These are phyloP conservation scores for Trichonephila inaurata DNA, from an alignment of 1,140 invertebrate genomes.

Conservation along the genomic window DNA sequence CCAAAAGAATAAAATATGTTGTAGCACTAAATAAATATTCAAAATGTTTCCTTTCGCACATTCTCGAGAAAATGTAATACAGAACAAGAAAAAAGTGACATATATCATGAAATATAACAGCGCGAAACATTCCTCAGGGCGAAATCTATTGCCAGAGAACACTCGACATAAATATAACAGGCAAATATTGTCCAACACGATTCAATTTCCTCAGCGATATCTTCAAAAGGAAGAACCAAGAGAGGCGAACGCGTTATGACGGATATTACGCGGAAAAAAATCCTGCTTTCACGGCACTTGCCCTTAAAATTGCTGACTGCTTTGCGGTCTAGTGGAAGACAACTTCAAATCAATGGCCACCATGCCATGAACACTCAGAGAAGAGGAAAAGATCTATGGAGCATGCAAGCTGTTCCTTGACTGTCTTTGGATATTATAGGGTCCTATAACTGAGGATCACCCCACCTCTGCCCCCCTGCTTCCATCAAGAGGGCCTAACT, in stretches of 20 bases:
- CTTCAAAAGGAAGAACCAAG: not conserved
- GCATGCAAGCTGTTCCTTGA: constrained; percentile 68
- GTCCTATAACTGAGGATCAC: constrained; percentile 28
- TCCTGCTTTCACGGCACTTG: constrained; percentile 67
- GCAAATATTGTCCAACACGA: constrained; percentile 24
- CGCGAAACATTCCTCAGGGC: not conserved
- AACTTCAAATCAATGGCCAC: constrained; percentile 60
- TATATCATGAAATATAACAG: not conserved
- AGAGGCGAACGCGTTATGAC: not conserved
- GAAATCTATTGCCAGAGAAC: not conserved
- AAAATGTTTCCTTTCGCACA: not conserved
- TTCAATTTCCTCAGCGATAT: constrained; percentile 23
- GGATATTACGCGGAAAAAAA: constrained; percentile 42
- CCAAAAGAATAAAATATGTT: too few relatives aligned
- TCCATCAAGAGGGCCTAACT: constrained; percentile 55
- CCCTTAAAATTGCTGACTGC: constrained; percentile 47
- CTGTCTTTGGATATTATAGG: constrained; percentile 72
- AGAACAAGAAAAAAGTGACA: not conserved
- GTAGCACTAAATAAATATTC: not conserved
- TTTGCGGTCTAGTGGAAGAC: constrained; percentile 52
- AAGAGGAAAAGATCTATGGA: constrained; percentile 73
- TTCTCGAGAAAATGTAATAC: not conserved
- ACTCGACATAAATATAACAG: not conserved
- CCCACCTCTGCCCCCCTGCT: not conserved
- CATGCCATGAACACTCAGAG: constrained; percentile 46